Evolutionary conservation across 2,888 invertebrate species (phyloP), one percentile per base, ranked within the genome.

Genomic region (Cremastinae sp.): DNA sequence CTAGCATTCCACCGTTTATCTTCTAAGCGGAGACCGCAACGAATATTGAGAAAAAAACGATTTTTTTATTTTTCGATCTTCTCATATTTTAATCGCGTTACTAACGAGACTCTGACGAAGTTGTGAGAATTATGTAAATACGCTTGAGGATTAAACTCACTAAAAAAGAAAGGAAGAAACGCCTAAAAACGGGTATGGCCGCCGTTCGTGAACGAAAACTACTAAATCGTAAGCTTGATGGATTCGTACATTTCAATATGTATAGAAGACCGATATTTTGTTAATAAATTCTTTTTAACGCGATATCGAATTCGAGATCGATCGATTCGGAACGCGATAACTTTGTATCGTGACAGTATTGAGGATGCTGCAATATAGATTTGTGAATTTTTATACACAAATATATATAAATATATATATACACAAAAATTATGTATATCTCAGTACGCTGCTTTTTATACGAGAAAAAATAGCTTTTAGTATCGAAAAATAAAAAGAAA

Each of bases 361-460:
- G 39, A 62, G 28, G 41, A 62, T 55, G 65, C 55, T 43, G 61
- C 66, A 49, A 73, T 72, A 61, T 49, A 62, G 65, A 56, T 28
- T 65, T 70, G 56, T 66, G 61, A 71, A 75, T 75, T 77, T 70
- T 73, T 72, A 72, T 76, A 69, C 68, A 75, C 58, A 64, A 49
- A 39, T 64, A 53, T 64, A 41, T 22, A 45, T 58, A 16, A 14
- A 59, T 43, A 59, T 59, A 45, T 59, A 12, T 16, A 22, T 59
- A 43, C 45, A 59, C n/a, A 43, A 14, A 22, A 18, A 43, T 45
- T 7, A 20, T 51, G 5, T 5, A 22, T 51, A 70, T 62, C 35
- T 62, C 62, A 43, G 51, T 75, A 64, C 45, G 61, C 68, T 58
- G 68, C 72, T 76, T 76, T 76, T 76, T 76, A 76, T 76, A 76